Base-by-base conservation (phyloP, 2,797 vertebrate species). In the Varecia variegata region DNA sequence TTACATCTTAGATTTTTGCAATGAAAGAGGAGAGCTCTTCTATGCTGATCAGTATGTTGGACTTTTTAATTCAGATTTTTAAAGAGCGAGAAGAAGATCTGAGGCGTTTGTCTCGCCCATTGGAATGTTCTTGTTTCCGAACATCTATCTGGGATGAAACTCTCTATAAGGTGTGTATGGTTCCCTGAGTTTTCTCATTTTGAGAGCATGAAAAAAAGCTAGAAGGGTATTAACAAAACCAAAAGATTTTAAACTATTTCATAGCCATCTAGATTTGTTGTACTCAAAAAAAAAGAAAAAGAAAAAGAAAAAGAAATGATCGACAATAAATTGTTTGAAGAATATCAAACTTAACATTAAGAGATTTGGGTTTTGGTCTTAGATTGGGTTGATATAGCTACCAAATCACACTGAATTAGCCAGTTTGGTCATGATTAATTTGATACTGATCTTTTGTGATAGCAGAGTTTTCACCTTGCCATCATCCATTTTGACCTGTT, bases 101-200 rank as follows among this genome's bases (percentile, higher is more conserved):
- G 97, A 99, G 99, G 96, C 99, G 99, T 95, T 98, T 99, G 83
- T 99, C 99, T 90, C 99, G 99, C 90, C 99, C 99, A 12, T 97
- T 99, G 98, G 99, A 99, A 47, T 99, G 99, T 98, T 99, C 99
- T 62, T 99, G 99, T 98, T 99, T 99, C 96, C 99, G 99, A 97
- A 99, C 99, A 8, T 99, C 99, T 90, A 99, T 99, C 98, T 99
- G 99, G 99, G 99, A 99, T 96, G 99, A 99, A 98, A 99, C 99
- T 0, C 99, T 99, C 30, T 99, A 99, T 98, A 99, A 99, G 99
- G 99, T 99, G 96, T 90, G 98, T 98, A 74, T 88, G 13, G 77
- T 93, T 95, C 90, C 79, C 92, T 88, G 58, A 86, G 45, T 85
- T 96, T 52, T 35, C 11, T 84, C 52, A 89, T 90, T 86, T 96